Evolutionary conservation across 2,888 invertebrate genomes (phyloP), one percentile per base, ranked within the genome.

Genomic region (Schrankia costaestrigalis): DNA sequence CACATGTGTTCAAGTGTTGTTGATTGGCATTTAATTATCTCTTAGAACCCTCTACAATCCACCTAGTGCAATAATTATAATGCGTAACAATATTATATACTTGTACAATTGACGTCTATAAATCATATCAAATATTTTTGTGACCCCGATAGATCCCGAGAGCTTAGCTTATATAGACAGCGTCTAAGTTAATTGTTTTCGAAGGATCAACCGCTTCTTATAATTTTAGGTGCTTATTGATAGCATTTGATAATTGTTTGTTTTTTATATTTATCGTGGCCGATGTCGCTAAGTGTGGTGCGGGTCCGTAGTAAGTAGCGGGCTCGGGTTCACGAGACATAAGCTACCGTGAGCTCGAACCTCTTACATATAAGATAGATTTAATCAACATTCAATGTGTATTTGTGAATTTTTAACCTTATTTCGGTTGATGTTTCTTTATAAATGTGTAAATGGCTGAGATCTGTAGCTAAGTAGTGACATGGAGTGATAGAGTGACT

Each of bases 341-440:
- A n/a, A n/a, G n/a, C n/a, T n/a, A n/a, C 69, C 50, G 55, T 62
- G 49, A 72, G 74, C 45, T 57, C 83, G 61, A 56, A 60, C 77
- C 73, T 38, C 37, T 40, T 78, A 75, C 46, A 42, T 56, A 5
- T 83, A 83, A 85, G 80, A 61, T 85, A 84, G 82, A 39, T 63
- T 70, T 79, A 84, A 74, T 80, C 82, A 81, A 82, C 84, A 85
- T 84, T 79, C 82, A 85, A 85, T 83, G 85, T 87, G 87, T 87
- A 87, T 78, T 85, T 87, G 87, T 87, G 86, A 84, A 84, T 86
- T 84, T 73, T 72, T 74, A 78, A 79, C 77, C 72, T 78, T 71
- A 78, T 79, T 85, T 85, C 73, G 82, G 82, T 85, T 84, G 78
- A 81, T 73, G 78, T 84, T 86, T 80, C 77, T 83, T 84, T 85